Evolutionary conservation across 2,797 vertebrate species (phyloP).

Genomic region (Sciaenops ocellatus): DNA sequence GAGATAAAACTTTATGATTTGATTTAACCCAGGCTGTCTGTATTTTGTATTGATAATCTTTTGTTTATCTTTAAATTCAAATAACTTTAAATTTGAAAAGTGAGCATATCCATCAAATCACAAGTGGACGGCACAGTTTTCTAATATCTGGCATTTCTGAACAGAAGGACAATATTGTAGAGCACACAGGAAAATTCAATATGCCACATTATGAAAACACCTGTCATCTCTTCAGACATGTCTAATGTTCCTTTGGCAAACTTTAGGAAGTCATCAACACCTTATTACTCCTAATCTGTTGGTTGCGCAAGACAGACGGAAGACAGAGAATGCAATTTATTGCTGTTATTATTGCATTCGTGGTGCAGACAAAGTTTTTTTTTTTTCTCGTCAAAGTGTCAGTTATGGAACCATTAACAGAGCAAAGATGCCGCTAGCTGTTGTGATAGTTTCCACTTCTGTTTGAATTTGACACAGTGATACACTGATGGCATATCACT

Average conservation of each 20-base stretch:
- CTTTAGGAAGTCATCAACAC: conserved; percentile 32
- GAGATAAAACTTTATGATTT: not conserved
- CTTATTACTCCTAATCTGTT: conserved; percentile 36
- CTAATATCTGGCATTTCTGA: conserved; percentile 8
- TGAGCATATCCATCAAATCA: conserved; percentile 2
- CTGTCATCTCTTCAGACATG: conserved; percentile 41
- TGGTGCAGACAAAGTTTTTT: conserved; percentile 19
- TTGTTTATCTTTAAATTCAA: conserved; percentile 1
- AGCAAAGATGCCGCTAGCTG: conserved; percentile 37
- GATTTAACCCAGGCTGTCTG: not conserved
- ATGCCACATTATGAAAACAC: conserved; percentile 47
- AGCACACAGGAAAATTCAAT: conserved; percentile 25
- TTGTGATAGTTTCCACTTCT: conserved; percentile 12
- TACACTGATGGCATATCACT: not conserved
- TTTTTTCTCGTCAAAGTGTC: conserved; percentile 33
- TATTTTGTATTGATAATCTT: not conserved
- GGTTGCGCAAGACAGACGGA: conserved; percentile 41
- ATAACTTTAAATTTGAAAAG: conserved; percentile 1
- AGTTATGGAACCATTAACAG: conserved; percentile 45
- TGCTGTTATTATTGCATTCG: conserved; percentile 34
- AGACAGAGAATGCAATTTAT: conserved; percentile 24
- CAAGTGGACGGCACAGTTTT: conserved; percentile 3
- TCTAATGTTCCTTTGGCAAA: conserved; percentile 39
- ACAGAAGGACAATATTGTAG: not conserved
- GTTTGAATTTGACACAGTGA: conserved; percentile 17